Percentiles rank a stretch among this genome's conserved stretches.
These are phyloP conservation scores for Tipula lateralis DNA, from an alignment of 2,888 invertebrate species.

Conservation along the genomic window DNA sequence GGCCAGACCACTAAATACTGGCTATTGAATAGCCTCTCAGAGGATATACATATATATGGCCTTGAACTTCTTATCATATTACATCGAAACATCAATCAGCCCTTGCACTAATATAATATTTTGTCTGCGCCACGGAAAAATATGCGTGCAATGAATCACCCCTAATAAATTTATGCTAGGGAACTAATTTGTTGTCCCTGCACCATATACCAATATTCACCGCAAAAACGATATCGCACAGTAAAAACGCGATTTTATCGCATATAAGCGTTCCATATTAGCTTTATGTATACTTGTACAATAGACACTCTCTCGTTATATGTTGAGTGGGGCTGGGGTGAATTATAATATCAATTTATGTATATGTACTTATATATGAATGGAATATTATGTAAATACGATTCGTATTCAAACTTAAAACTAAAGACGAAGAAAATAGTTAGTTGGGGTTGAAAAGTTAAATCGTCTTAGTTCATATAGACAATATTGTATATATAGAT, in stretches of 20 bases:
- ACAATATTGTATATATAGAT: not conserved
- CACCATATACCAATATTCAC: not conserved
- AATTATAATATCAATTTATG: not conserved
- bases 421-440: not conserved
- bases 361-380: not conserved
- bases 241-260: not conserved
- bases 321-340: not conserved
- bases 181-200: not conserved
- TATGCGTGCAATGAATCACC: not conserved
- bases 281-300: not conserved
- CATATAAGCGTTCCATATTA: not conserved
- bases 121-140: not conserved
- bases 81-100: not conserved
- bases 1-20: too few relatives aligned
- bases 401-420: not conserved
- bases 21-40: too few relatives aligned
- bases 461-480: conserved; percentile 20
- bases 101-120: not conserved
- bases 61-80: not conserved
- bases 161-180: not conserved
- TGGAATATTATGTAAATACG: conserved; percentile 5
- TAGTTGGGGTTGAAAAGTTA: conserved; percentile 24
- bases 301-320: not conserved
- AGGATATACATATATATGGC: too few relatives aligned
- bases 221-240: not conserved